Conservation (phyloP, 2,888 invertebrate species). For the Drosophila maculinotata region DNA sequence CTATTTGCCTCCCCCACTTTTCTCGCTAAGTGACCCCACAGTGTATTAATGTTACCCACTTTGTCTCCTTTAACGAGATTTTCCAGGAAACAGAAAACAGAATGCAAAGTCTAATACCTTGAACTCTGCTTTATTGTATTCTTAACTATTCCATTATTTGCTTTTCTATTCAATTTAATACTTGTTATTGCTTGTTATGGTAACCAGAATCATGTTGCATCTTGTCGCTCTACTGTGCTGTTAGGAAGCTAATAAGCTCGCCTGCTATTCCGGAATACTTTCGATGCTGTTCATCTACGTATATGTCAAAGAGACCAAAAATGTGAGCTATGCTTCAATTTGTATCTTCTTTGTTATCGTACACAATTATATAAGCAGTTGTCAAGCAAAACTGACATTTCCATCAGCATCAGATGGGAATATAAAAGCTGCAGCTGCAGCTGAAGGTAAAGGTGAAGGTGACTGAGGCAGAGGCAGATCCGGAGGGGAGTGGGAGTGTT, state of each 20-base stretch:
- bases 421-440: not conserved
- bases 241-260: not conserved
- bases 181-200: too few relatives aligned
- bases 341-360: not conserved
- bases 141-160: not conserved
- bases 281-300: too few relatives aligned
- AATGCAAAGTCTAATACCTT: too few relatives aligned
- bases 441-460: too few relatives aligned
- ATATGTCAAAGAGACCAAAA: not conserved
- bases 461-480: too few relatives aligned
- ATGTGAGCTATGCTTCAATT: not conserved
- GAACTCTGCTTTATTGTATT: too few relatives aligned
- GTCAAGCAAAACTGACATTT: constrained; percentile 5
- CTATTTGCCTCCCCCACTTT: too few relatives aligned
- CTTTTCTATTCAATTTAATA: not conserved
- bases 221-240: not conserved
- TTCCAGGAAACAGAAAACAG: too few relatives aligned
- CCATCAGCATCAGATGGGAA: not conserved
- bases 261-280: not conserved
- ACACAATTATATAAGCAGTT: not conserved
- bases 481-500: too few relatives aligned
- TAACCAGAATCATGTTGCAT: not conserved
- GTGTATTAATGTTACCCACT: too few relatives aligned
- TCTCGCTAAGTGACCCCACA: too few relatives aligned
- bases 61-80: too few relatives aligned